Evolutionary conservation across 2,797 vertebrate genomes (phyloP).

Genomic region (Uromys caudimaculatus): DNA sequence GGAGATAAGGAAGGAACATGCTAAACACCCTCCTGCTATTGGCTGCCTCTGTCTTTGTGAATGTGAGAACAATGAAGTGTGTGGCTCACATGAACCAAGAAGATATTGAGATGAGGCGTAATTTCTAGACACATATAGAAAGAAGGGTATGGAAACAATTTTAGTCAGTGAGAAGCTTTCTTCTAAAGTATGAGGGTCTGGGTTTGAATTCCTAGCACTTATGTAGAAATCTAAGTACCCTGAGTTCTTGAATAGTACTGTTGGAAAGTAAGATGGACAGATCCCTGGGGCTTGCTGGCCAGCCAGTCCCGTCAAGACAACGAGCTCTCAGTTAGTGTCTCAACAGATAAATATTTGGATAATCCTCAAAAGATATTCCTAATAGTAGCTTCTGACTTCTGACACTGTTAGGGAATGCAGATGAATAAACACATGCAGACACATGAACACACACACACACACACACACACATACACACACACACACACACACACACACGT

Average conservation of each 20-base stretch:
- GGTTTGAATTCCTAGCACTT: not conserved
- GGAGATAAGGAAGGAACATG: not conserved
- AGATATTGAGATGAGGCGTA: not conserved
- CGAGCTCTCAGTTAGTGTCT: not conserved
- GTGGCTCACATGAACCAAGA: not conserved
- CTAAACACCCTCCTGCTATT: not conserved
- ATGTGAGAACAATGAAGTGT: too few species aligned
- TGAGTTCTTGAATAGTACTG: not conserved
- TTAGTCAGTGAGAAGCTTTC: not conserved
- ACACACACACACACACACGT: not conserved
- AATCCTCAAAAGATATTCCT: not conserved
- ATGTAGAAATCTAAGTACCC: not conserved
- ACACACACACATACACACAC: not conserved
- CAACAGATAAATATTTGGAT: not conserved
- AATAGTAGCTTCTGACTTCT: not conserved
- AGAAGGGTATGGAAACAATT: not conserved
- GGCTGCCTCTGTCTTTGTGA: not conserved
- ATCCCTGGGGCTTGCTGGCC: not conserved
- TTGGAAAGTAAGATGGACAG: not conserved
- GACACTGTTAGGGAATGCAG: not conserved
- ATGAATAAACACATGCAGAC: not conserved
- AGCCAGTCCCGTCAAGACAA: not conserved
- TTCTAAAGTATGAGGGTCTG: not conserved
- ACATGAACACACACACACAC: not conserved
- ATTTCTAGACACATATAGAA: not conserved